These are phyloP conservation scores for Pseudomyrmex pallidus DNA, from an alignment of 1,140 invertebrate species.

Conservation along the genomic window DNA sequence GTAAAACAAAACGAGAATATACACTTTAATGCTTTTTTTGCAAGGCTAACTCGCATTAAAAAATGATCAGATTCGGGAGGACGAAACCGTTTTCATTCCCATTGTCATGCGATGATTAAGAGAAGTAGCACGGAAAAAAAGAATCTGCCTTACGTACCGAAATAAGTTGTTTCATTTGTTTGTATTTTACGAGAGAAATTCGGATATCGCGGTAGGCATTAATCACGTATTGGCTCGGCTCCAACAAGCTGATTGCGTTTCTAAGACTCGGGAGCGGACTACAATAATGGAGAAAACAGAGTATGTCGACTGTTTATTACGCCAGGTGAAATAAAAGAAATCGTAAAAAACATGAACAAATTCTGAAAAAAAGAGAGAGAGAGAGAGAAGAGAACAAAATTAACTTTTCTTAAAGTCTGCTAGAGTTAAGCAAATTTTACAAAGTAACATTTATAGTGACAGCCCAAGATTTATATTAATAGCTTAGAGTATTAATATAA, in stretches of 20 bases:
- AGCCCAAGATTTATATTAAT: too few species aligned
- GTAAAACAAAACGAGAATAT: background rate
- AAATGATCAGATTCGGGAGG: constrained; percentile 16
- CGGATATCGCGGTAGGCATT: constrained; percentile 64
- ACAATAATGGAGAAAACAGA: background rate
- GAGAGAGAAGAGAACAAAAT: too few species aligned
- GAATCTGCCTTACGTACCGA: constrained; percentile 69
- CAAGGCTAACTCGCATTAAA: background rate
- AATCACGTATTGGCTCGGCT: constrained; percentile 76
- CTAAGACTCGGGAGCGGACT: background rate
- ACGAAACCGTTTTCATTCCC: background rate
- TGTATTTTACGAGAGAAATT: constrained; percentile 71
- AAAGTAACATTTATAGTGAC: too few species aligned
- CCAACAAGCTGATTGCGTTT: constrained; percentile 70
- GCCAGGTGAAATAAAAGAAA: background rate
- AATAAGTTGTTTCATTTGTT: constrained; percentile 74
- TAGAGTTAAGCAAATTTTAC: too few species aligned
- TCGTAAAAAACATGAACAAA: background rate
- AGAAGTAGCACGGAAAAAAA: background rate
- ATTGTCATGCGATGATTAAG: background rate
- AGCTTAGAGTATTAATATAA: too few species aligned
- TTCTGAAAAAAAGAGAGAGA: background rate
- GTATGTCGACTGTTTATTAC: background rate
- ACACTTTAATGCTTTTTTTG: background rate
- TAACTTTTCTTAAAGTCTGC: too few species aligned